Evolutionary conservation across 2,797 vertebrate species (phyloP).

Genomic region (Sylvilagus floridanus): DNA sequence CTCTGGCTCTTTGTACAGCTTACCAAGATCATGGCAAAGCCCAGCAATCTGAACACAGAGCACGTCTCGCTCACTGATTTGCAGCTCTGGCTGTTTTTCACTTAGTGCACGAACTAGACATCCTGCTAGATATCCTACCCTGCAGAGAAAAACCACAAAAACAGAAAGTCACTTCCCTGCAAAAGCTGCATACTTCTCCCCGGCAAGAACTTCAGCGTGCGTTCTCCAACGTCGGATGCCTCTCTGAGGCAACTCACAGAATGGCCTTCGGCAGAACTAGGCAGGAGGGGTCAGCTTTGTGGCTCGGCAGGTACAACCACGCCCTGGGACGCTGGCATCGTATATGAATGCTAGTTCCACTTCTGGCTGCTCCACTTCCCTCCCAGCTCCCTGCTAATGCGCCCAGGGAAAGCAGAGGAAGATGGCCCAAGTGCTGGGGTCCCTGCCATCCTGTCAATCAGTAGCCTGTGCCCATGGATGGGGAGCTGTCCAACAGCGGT

Average conservation of each 20-base stretch:
- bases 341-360: too few relatives aligned
- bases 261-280: not conserved
- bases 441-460: too few relatives aligned
- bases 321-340: too few relatives aligned
- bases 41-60: slow-evolving; percentile 98
- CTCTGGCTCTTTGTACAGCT: slow-evolving; percentile 73
- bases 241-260: not conserved
- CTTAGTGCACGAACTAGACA: slow-evolving; percentile 90
- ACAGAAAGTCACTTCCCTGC: slow-evolving; percentile 24
- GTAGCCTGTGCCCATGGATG: too few relatives aligned
- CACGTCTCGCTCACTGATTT: slow-evolving; percentile 92
- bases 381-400: too few relatives aligned
- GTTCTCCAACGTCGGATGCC: not conserved
- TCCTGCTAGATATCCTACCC: slow-evolving; percentile 95
- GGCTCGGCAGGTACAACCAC: too few relatives aligned
- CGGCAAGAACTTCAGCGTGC: not conserved
- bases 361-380: too few relatives aligned
- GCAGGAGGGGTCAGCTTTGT: not conserved
- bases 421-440: too few relatives aligned
- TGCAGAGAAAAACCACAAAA: slow-evolving; percentile 79
- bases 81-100: slow-evolving; percentile 93
- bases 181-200: not conserved
- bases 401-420: too few relatives aligned
- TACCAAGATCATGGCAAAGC: slow-evolving; percentile 97
- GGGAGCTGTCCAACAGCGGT: too few relatives aligned